Evolutionary conservation across 2,888 invertebrate genomes (phyloP).

Genomic region (Drosophila macrothrix): DNA sequence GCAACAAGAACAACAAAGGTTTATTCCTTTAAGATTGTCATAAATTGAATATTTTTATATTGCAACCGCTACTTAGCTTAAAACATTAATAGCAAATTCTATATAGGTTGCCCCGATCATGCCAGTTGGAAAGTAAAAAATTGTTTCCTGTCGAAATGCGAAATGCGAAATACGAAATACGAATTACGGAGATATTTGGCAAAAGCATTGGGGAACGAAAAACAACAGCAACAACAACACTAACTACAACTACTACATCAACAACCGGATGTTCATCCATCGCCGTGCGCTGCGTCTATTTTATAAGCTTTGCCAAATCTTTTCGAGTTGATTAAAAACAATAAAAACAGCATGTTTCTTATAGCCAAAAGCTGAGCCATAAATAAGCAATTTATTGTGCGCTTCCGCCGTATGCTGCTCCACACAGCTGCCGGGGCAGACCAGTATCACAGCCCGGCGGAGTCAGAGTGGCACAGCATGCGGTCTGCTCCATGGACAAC

Average conservation of each 20-base stretch:
- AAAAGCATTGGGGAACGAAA: slow-evolving; percentile 30
- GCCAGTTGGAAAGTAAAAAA: slow-evolving; percentile 51
- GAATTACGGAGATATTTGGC: slow-evolving; percentile 21
- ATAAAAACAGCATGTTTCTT: slow-evolving; percentile 81
- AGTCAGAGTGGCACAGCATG: slow-evolving; percentile 57
- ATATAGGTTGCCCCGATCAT: slow-evolving; percentile 12
- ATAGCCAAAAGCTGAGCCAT: slow-evolving; percentile 81
- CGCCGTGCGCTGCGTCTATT: slow-evolving; percentile 68
- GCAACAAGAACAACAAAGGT: neutral
- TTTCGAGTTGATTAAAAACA: slow-evolving; percentile 83
- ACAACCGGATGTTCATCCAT: slow-evolving; percentile 70
- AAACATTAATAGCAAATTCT: slow-evolving; percentile 22
- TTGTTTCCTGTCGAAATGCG: slow-evolving; percentile 69
- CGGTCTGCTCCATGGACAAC: slow-evolving; percentile 41
- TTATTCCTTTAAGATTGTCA: slow-evolving; percentile 38
- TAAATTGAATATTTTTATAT: slow-evolving; percentile 54
- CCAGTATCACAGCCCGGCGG: slow-evolving; percentile 22
- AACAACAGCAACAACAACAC: slow-evolving; percentile 24
- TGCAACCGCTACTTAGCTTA: slow-evolving; percentile 23
- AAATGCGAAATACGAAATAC: slow-evolving; percentile 25
- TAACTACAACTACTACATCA: slow-evolving; percentile 28
- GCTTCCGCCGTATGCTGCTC: slow-evolving; percentile 77
- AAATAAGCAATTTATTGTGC: slow-evolving; percentile 83
- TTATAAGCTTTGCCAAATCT: slow-evolving; percentile 78
- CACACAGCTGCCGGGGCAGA: slow-evolving; percentile 47